Base-by-base conservation (phyloP, 2,113 vertebrate genomes). In the Chionodraco myersi region DNA sequence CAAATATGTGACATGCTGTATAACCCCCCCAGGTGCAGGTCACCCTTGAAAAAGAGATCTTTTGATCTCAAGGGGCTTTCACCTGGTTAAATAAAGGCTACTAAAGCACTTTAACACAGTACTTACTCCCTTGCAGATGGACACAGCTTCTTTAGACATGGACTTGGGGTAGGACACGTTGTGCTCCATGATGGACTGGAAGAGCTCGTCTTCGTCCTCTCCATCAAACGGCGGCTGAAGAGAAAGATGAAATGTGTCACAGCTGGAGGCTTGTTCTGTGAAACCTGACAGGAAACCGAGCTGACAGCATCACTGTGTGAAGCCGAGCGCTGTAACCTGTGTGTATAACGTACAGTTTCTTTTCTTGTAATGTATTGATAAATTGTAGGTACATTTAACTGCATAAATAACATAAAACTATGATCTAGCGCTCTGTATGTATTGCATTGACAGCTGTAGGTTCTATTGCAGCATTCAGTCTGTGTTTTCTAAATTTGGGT, bases 111-210 rank as follows among this genome's bases (percentile, higher is more conserved):
- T 58, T 10, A 30, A 60, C 36, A 21, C 6, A 34, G 10, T 0
- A 89, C 92, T 83, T n/a, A 94, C 93, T 57, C 93, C 98, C 81
- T 99, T 99, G 95, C 98, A 99, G 94, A 99, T 99, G 92, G 97
- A 97, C 72, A 99, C 98, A 0, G 98, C 97, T 92, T 99, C 98
- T 93, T 99, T 99, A 67, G 98, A 97, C 95, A 99, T 92, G 5
- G 98, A 97, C 86, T 99, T 99, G 26, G 98, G 97, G 82, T 99
- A 99, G 68, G 98, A 99, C 70, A 99, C 98, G 0, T 98, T 99
- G 87, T 99, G 98, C 85, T 99, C 98, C 98, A 99, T 99, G 86
- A 99, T 99, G 49, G 97, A 99, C 92, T 99, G 98, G 89, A 99
- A 99, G 65, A 99, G 96, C 70, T 99, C 98, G 0, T 99, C 98